Base-by-base conservation (phyloP, 2,888 invertebrate genomes). In the Lasioglossum oenotherae region DNA sequence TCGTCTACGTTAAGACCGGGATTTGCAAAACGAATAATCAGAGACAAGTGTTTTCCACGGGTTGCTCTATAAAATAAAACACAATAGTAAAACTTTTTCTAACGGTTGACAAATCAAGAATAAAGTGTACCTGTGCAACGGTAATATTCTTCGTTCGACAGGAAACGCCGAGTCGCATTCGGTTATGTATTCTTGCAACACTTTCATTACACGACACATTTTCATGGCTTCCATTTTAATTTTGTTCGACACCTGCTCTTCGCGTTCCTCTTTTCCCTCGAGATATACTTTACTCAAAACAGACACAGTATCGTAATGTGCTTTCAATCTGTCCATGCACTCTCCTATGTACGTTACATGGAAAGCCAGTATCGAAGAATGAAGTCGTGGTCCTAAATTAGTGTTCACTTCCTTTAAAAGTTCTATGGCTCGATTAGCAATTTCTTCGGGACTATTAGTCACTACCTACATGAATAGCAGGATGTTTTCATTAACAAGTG, bases 181-280 rank as follows among this genome's bases (percentile, higher is more conserved):
- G 92, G 98, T 98, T 87, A 99, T 97, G 95, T 99, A 99, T 96
- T 99, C 99, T 95, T 98, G 98, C 93, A 99, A 96, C 93, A 99
- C 99, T 95, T 98, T 98, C 95, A 99, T 97, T 80, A 99, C 98
- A 90, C 99, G 97, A 95, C 98, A 98, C 97, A 99, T 98, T 95
- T 98, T 97, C 85, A 97, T 97, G 10, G 98, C 97, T 95, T 98
- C 98, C 82, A 96, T 96, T 91, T 96, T 95, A 80, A 97, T 96
- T 87, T 96, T 95, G 87, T 95, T 95, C 44, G 95, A 92, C 92
- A 95, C 95, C 84, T 95, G 95, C 74, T 94, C 93, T 74, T 96
- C 95, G 75, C 95, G 95, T 74, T 96, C 95, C 80, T 96, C 96
- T 82, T 95, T 94, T 19, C 92, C 92, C 19, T 93, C 92, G 4